phyloP scores from a whole-genome alignment of 2,797 vertebrate genomes.

The Ctenopoma multispine region DNA sequence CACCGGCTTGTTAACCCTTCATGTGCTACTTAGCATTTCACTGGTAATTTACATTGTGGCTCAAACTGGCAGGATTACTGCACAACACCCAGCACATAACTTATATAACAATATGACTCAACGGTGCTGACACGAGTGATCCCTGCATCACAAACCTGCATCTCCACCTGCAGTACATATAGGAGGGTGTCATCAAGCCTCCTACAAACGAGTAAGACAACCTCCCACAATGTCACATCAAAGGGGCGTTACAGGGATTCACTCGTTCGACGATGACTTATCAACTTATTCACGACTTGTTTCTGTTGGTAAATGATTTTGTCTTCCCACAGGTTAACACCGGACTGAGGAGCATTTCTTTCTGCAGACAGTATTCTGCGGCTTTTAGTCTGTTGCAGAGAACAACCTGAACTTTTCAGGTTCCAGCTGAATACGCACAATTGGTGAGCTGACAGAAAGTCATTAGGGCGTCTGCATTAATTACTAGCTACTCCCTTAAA shows the following conservation, averaged over 20 bases:
- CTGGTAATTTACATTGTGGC: background rate
- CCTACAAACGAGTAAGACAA: too few relatives aligned
- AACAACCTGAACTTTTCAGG: conserved; percentile 18
- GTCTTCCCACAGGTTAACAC: too few relatives aligned
- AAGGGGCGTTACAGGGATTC: too few relatives aligned
- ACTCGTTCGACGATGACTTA: too few relatives aligned
- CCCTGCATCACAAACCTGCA: background rate
- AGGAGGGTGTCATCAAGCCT: too few relatives aligned
- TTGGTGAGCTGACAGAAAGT: conserved; percentile 45
- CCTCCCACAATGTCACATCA: too few relatives aligned
- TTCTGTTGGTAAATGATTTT: too few relatives aligned
- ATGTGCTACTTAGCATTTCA: background rate
- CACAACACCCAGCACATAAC: background rate
- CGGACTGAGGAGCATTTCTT: too few relatives aligned
- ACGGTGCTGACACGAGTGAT: conserved; percentile 11
- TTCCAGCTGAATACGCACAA: conserved; percentile 27
- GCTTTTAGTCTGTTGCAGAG: conserved; percentile 5
- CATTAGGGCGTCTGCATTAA: conserved; percentile 39
- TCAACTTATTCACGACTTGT: too few relatives aligned
- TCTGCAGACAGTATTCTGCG: background rate
- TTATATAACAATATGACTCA: conserved; percentile 14
- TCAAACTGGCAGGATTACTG: background rate
- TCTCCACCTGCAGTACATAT: too few relatives aligned
- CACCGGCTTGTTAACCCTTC: conserved; percentile 42
- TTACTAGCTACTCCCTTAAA: conserved; percentile 19